Percentiles rank a stretch among this genome's conserved stretches.
Conservation (phyloP, 1,140 invertebrate genomes). For the Drosophila busckii region DNA sequence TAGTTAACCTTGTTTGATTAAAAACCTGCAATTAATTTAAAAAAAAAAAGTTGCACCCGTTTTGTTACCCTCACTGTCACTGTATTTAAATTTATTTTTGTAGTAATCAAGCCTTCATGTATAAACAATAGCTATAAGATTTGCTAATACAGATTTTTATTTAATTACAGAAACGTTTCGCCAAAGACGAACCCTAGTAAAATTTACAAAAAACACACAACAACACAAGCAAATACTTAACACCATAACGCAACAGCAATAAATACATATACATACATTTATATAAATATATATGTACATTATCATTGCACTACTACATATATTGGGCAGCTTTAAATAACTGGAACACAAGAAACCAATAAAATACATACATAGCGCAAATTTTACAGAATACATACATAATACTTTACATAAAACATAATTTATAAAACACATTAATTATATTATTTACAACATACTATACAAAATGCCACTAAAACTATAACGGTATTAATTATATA, state of each 20-base stretch:
- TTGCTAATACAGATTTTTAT: constrained; percentile 41
- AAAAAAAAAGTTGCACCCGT: no score
- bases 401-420: constrained; percentile 6
- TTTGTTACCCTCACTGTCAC: background rate
- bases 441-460: constrained; percentile 3
- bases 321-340: constrained; percentile 36
- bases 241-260: constrained; percentile 21
- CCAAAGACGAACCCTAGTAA: constrained; percentile 48
- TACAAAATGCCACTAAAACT: constrained; percentile 11
- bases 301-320: constrained; percentile 33
- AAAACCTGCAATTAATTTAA: no score
- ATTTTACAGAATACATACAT: constrained; percentile 11
- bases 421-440: constrained; percentile 4
- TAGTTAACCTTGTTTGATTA: no score
- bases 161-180: constrained; percentile 59
- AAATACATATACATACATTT: constrained; percentile 6
- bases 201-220: constrained; percentile 33
- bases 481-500: background rate
- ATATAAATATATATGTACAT: no score
- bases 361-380: constrained; percentile 32
- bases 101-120: background rate
- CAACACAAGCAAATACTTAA: constrained; percentile 39
- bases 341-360: constrained; percentile 37
- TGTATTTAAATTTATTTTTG: background rate
- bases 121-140: background rate